Evolutionary conservation across 2,888 invertebrate species (phyloP), one percentile per base, ranked within the genome.

Genomic region (Polietes domitor): DNA sequence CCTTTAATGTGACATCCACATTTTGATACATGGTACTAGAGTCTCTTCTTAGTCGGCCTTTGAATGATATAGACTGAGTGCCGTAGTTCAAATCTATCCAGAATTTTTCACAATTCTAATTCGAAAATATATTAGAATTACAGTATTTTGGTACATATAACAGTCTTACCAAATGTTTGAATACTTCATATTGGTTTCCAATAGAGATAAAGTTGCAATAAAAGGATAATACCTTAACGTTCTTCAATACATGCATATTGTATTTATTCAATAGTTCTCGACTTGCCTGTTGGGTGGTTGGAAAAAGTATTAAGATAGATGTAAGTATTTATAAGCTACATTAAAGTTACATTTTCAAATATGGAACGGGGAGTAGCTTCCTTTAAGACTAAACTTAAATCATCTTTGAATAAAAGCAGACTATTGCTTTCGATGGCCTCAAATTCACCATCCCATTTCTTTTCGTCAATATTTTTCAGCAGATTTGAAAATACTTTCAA

Each of bases 71-170:
- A 3, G 83, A 77, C 41, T 81, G 81, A 1, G 86, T 76, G 15
- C 41, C 68, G 68, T 86, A 86, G 58, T 88, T 87, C 47, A 88
- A 85, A 72, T 88, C 88, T 68, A 87, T 83, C 88, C 88, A 88
- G 73, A 87, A 86, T 24, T 81, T 65, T 10, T 86, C 71, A 21
- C 55, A n/a, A n/a, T 85, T 85, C 88, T 88, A 43, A 41, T 24
- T 70, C 2, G 10, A 12, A n/a, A 12, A 71, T 37, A 55, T 73
- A 10, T 28, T 1, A 50, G n/a, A 1, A 37, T 37, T 37, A 37
- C 37, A 37, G 12, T 37, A 9, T 37, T 37, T 37, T 37, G 12
- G 10, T 3, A 7, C 32, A 12, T n/a, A n/a, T n/a, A n/a, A n/a
- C 37, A 43, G 65, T n/a, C 86, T 84, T 82, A 88, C 88, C 77